These are phyloP conservation scores for Drosophila kokeensis DNA, from an alignment of 2,888 invertebrate genomes.

Conservation along the genomic window DNA sequence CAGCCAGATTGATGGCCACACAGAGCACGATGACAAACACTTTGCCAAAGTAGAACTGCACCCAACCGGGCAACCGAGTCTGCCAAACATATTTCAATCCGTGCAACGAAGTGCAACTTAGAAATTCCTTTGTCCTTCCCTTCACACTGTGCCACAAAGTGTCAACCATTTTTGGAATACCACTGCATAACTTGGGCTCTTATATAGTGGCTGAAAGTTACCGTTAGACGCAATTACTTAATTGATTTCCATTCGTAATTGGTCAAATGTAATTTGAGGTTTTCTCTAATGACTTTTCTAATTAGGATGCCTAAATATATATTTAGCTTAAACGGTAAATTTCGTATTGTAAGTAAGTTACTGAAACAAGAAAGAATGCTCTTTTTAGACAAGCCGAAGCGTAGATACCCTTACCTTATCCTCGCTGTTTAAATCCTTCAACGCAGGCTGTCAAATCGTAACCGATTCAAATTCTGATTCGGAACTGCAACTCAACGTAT, in stretches of 20 bases:
- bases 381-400: not conserved
- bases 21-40: constrained; percentile 88
- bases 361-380: not conserved
- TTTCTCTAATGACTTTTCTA: constrained; percentile 6
- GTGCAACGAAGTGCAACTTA: constrained; percentile 89
- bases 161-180: constrained; percentile 28
- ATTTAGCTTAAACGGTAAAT: not conserved
- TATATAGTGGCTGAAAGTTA: constrained; percentile 4
- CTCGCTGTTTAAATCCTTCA: not conserved
- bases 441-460: not conserved
- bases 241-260: constrained; percentile 14
- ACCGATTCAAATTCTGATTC: not conserved
- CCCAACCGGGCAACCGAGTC: constrained; percentile 59
- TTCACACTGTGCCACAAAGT: constrained; percentile 13
- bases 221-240: constrained; percentile 10
- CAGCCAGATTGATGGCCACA: constrained; percentile 85
- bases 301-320: not conserved
- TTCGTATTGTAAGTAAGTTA: not conserved
- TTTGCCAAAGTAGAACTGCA: constrained; percentile 88
- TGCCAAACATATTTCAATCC: constrained; percentile 90
- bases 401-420: not conserved
- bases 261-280: too few relatives aligned
- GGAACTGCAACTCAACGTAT: not conserved
- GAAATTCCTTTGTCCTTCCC: constrained; percentile 86
- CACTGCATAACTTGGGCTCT: not conserved